Conservation (phyloP, 2,113 vertebrate genomes). For the Phylloscopus trochiloides region DNA sequence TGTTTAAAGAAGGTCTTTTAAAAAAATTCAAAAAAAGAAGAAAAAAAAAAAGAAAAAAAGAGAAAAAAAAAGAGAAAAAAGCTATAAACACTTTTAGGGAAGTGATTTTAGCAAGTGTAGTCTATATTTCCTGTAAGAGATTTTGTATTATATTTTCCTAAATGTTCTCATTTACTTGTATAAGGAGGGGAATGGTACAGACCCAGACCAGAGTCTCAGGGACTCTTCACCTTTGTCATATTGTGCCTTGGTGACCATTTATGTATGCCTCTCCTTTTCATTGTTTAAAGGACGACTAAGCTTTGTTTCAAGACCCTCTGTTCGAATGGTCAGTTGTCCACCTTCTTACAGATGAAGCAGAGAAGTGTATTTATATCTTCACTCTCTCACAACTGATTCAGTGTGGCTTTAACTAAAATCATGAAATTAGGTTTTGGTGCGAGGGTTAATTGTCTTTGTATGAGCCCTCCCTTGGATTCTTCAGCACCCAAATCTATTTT, state of each 20-base stretch:
- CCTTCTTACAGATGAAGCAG: constrained; percentile 19
- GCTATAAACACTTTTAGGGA: constrained; percentile 76
- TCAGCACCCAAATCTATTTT: constrained; percentile 52
- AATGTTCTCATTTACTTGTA: constrained; percentile 85
- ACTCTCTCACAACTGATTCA: constrained; percentile 44
- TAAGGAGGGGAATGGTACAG: constrained; percentile 77
- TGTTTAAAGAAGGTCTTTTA: constrained; percentile 75
- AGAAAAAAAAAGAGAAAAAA: constrained; percentile 47
- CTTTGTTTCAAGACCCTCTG: constrained; percentile 25
- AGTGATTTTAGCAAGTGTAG: constrained; percentile 81
- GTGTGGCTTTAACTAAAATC: constrained; percentile 55
- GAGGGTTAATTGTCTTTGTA: constrained; percentile 38
- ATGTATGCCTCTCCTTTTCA: constrained; percentile 56
- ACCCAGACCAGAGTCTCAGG: constrained; percentile 81
- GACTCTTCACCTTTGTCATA: constrained; percentile 83
- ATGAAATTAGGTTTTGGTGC: constrained; percentile 35
- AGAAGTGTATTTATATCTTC: constrained; percentile 35
- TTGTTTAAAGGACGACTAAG: constrained; percentile 51
- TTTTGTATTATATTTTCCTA: constrained; percentile 99
- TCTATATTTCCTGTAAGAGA: constrained; percentile 91
- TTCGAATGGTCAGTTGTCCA: constrained; percentile 44
- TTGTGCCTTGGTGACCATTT: constrained; percentile 89
- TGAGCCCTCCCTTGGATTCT: constrained; percentile 34
- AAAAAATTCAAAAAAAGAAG: background rate
- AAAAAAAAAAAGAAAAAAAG: background rate